Evolutionary conservation across 2,797 vertebrate species (phyloP), one percentile per base, ranked within the genome.

Genomic region (Myripristis murdjan): DNA sequence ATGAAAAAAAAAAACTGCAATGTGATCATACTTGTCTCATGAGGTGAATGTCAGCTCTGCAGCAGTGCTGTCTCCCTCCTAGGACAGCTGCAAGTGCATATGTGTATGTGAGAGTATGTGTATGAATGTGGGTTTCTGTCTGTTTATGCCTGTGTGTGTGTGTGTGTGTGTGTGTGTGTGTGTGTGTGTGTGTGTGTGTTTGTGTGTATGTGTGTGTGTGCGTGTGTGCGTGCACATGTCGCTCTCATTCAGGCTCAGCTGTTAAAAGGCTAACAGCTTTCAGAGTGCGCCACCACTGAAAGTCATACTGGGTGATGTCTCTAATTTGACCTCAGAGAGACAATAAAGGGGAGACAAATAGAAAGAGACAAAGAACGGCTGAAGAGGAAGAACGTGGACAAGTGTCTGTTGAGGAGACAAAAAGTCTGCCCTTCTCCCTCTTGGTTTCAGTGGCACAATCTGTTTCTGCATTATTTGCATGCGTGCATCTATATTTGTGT

Each of bases 251-350:
- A 54, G 58, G 66, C 68, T 67, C 57, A 79, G 60, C 57, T 66
- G 39, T 73, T 68, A 66, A 77, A 81, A 76, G 66, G 63, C 75
- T 68, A 81, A 84, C 73, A 81, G 73, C 68, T 72, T 79, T 83
- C 14, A 67, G 37, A 71, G 56, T 46, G 51, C 1, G 28, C 20
- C 61, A 56, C 61, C 51, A 53, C 54, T 71, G 54, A 68, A 77
- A 78, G 76, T 77, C 77, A 60, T n/a, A 75, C 55, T 35, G 37
- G 58, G 60, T 78, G 49, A 74, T 70, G 73, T 60, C 70, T 66
- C 79, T 16, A 44, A 46, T 82, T 65, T 59, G 49, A 76, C 73
- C 67, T 73, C 33, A 57, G 73, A 75, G 71, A 74, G 54, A 70
- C 28, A 33, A 59, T 53, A 61, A 69, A 12, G n/a, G 35, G 66